phyloP scores from a whole-genome alignment of 1,140 invertebrate genomes.

The Euwallacea similis region DNA sequence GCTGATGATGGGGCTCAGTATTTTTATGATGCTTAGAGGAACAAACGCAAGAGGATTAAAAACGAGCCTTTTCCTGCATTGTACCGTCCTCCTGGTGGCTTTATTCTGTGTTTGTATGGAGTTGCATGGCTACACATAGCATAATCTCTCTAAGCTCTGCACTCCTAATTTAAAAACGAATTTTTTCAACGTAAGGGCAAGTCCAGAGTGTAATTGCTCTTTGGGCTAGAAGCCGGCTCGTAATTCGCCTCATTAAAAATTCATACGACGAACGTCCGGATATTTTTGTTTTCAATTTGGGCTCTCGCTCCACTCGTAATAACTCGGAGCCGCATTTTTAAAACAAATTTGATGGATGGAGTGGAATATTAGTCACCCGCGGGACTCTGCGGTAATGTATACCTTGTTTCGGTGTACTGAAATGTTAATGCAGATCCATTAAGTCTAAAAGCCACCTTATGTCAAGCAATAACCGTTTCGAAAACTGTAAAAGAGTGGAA shows the following conservation, averaged over 20 bases:
- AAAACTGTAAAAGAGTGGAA: background rate
- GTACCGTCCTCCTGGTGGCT: no score
- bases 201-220: no score
- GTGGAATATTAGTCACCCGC: slow-evolving; percentile 32
- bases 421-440: slow-evolving; percentile 42
- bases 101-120: no score
- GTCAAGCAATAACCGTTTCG: background rate
- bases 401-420: slow-evolving; percentile 40
- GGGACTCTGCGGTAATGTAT: slow-evolving; percentile 33
- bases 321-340: slow-evolving; percentile 30
- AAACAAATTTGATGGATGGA: slow-evolving; percentile 41
- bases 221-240: background rate
- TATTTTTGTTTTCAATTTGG: slow-evolving; percentile 18
- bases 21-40: no score
- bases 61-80: no score
- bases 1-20: no score
- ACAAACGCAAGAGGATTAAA: no score
- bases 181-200: no score
- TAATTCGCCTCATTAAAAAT: slow-evolving; percentile 23
- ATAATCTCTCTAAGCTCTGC: no score
- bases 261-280: slow-evolving; percentile 13
- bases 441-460: slow-evolving; percentile 30
- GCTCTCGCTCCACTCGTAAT: slow-evolving; percentile 1
- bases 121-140: no score
- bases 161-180: no score